These are phyloP conservation scores for Tetragonula carbonaria DNA, from an alignment of 2,888 invertebrate species.

Conservation along the genomic window DNA sequence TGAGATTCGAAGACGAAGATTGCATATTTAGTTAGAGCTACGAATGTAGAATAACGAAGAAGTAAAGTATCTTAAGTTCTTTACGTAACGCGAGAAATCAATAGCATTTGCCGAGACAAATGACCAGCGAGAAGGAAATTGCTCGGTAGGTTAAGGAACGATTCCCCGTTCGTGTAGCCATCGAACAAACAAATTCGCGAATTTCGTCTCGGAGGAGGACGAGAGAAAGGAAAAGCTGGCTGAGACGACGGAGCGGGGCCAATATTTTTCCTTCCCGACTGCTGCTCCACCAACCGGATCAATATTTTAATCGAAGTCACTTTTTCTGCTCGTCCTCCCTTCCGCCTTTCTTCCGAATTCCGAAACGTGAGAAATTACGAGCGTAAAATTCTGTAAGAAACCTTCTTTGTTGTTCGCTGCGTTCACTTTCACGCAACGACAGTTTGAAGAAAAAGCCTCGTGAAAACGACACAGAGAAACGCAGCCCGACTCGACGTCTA, in stretches of 20 bases:
- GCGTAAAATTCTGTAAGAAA: no score
- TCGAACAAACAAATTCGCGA: constrained; percentile 15
- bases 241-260: constrained; percentile 10
- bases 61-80: neutral
- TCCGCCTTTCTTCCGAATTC: neutral
- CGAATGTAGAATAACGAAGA: neutral
- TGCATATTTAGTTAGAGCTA: neutral
- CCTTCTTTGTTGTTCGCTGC: no score
- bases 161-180: neutral
- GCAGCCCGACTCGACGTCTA: neutral
- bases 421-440: no score
- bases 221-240: neutral
- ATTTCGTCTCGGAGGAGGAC: neutral
- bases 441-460: neutral
- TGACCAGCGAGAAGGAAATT: neutral
- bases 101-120: neutral
- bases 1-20: neutral
- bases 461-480: constrained; percentile 10
- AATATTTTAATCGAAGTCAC: constrained; percentile 36
- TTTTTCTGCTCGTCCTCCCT: no score
- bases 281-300: neutral
- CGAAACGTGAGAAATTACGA: no score
- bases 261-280: constrained; percentile 30
- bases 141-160: neutral
- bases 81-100: no score